Conservation (phyloP, 2,888 invertebrate species). For the Standfussiana lucernea region DNA sequence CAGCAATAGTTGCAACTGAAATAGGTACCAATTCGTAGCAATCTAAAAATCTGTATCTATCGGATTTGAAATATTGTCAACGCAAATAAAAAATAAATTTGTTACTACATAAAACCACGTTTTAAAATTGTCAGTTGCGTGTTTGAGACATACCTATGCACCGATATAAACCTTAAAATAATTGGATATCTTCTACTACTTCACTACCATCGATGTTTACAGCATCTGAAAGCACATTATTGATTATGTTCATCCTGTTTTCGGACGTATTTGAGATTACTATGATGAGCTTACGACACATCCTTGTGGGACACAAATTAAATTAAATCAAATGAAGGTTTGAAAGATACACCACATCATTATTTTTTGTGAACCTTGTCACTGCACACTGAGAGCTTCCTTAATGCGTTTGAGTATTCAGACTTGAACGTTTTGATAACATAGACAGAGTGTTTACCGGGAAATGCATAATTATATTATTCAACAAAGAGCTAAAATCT, state of each 20-base stretch:
- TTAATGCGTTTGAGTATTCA: background rate
- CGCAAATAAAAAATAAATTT: conserved; percentile 29
- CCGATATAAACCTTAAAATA: background rate
- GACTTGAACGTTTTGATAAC: background rate
- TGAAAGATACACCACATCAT: background rate
- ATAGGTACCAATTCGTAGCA: conserved; percentile 5
- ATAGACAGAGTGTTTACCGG: background rate
- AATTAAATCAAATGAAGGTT: background rate
- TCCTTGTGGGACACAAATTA: background rate
- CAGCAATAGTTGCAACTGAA: conserved; percentile 5
- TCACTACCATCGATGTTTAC: background rate
- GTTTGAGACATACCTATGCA: background rate
- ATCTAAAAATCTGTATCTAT: conserved; percentile 7
- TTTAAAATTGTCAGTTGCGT: background rate
- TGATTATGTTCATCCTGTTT: background rate
- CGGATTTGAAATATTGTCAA: conserved; percentile 29
- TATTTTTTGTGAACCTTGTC: background rate
- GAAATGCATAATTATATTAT: conserved; percentile 20
- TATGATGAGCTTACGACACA: background rate
- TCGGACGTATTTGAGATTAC: background rate
- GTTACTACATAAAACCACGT: background rate
- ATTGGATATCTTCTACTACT: background rate
- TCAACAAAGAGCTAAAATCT: conserved; percentile 21
- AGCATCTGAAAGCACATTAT: background rate
- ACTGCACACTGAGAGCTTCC: background rate